Evolutionary conservation across 2,113 vertebrate species (phyloP).

Genomic region (Serilophus lunatus): DNA sequence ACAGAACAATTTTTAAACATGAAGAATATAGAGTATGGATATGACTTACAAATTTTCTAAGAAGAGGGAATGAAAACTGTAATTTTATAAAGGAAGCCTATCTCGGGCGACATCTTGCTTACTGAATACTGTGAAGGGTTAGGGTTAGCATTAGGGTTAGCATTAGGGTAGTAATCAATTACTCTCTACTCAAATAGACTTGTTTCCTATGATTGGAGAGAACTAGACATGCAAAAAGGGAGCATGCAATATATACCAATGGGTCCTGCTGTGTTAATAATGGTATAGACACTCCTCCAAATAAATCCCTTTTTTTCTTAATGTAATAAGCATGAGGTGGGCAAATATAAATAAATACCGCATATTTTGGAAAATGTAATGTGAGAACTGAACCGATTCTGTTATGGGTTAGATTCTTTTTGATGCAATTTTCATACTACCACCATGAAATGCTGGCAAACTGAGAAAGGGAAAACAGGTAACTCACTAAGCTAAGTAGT

Average conservation of each 20-base stretch:
- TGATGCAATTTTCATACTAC: too few relatives aligned
- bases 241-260: not conserved
- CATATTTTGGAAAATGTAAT: not conserved
- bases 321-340: not conserved
- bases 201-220: not conserved
- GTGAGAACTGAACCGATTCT: not conserved
- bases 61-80: constrained; percentile 33
- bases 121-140: not conserved
- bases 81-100: constrained; percentile 52
- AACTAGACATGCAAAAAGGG: not conserved
- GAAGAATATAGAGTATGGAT: not conserved
- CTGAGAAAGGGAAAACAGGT: too few relatives aligned
- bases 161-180: too few relatives aligned
- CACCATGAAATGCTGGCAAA: too few relatives aligned
- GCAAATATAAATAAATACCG: not conserved
- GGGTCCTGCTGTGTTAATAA: not conserved
- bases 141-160: too few relatives aligned
- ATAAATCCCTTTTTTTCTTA: not conserved
- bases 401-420: too few relatives aligned
- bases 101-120: not conserved
- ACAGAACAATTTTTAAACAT: not conserved
- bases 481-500: too few relatives aligned
- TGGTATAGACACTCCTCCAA: not conserved
- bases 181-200: too few relatives aligned
- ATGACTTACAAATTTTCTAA: constrained; percentile 50